Percentiles rank a stretch among this genome's conserved stretches.
Conservation (phyloP, 2,113 vertebrate genomes). For the Procavia capensis region DNA sequence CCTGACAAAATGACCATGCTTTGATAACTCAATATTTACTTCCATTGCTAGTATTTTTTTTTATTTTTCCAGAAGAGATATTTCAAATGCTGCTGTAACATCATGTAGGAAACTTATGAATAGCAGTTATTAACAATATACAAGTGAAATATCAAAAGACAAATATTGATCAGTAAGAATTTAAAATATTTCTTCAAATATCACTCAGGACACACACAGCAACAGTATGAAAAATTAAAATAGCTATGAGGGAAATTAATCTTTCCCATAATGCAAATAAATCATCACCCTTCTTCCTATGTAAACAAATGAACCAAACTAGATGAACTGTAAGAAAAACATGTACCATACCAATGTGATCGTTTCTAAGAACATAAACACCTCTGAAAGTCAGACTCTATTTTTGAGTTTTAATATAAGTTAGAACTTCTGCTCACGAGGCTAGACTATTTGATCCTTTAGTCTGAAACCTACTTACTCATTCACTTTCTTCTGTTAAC, state of each 20-base stretch:
- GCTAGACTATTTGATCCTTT: neutral
- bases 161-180: conserved; percentile 5
- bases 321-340: neutral
- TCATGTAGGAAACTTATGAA: neutral
- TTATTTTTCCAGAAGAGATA: neutral
- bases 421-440: neutral
- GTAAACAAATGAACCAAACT: conserved; percentile 23
- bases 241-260: neutral
- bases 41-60: conserved; percentile 1
- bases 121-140: neutral
- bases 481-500: neutral
- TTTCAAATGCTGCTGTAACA: conserved; percentile 13
- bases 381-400: neutral
- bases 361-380: neutral
- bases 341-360: neutral
- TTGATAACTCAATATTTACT: neutral
- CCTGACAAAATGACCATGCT: neutral
- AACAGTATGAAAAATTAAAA: conserved; percentile 20
- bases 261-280: conserved; percentile 29
- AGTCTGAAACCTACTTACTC: conserved; percentile 58
- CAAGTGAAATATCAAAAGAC: conserved; percentile 11
- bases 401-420: conserved; percentile 44
- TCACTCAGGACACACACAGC: neutral
- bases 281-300: neutral
- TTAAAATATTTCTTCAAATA: neutral